A percentile compares a stretch with the other conserved stretches of the same genome.
These are phyloP conservation scores for Microcebus lehilahytsara DNA, from an alignment of 2,113 vertebrate species.

Conservation along the genomic window DNA sequence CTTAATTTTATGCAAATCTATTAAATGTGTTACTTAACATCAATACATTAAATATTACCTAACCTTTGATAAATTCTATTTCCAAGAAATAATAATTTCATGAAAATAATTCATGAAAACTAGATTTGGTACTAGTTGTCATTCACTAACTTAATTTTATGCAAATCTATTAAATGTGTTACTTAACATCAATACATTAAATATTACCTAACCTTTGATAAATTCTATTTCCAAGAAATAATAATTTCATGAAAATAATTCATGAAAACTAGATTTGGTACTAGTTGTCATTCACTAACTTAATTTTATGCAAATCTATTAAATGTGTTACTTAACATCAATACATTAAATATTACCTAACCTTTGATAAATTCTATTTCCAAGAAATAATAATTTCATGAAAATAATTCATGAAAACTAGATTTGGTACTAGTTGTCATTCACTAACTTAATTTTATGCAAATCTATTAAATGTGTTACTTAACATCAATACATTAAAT, in stretches of 20 bases:
- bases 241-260: too few species aligned
- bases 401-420: background rate
- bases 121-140: background rate
- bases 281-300: background rate
- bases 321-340: background rate
- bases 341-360: background rate
- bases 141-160: background rate
- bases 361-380: background rate
- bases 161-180: too few species aligned
- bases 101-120: conserved; percentile 1
- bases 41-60: background rate
- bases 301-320: background rate
- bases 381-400: background rate
- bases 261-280: too few species aligned
- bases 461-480: too few species aligned
- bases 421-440: background rate
- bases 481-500: background rate
- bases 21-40: background rate
- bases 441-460: background rate
- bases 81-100: background rate
- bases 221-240: too few species aligned
- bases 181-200: background rate
- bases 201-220: too few species aligned
- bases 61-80: background rate
- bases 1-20: background rate